phyloP scores from a whole-genome alignment of 2,888 invertebrate species.

The Ectropis crepuscularia region DNA sequence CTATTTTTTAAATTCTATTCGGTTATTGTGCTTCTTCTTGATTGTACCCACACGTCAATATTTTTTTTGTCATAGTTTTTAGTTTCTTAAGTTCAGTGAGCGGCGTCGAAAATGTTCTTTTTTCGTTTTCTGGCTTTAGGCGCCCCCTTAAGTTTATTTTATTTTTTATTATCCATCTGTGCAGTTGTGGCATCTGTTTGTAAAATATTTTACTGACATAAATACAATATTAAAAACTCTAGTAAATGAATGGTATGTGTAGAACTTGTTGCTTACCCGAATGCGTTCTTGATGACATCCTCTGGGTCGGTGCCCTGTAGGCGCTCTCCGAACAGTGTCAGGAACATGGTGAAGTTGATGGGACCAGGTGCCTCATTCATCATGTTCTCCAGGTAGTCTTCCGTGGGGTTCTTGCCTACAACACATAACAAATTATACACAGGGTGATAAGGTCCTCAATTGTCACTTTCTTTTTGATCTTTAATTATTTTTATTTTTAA shows the following conservation, averaged over 20 bases:
- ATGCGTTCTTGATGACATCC: constrained; percentile 99
- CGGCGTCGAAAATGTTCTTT: too few species aligned
- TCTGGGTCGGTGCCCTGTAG: constrained; percentile 99
- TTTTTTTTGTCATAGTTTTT: too few species aligned
- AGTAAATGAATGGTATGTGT: neutral
- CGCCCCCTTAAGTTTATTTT: neutral
- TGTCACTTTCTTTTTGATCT: neutral
- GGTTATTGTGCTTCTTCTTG: too few species aligned
- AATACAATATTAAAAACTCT: too few species aligned
- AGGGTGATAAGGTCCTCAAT: neutral
- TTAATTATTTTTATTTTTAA: too few species aligned
- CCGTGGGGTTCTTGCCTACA: constrained; percentile 96
- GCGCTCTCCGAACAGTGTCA: constrained; percentile 98
- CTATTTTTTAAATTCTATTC: too few species aligned
- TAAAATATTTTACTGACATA: too few species aligned
- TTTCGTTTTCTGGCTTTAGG: too few species aligned
- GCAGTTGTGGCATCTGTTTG: neutral
- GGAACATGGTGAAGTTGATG: constrained; percentile 99
- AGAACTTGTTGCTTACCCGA: constrained; percentile 85
- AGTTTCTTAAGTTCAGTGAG: too few species aligned
- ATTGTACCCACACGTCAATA: too few species aligned
- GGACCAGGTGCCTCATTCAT: constrained; percentile 99
- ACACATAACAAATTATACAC: neutral
- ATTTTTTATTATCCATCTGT: neutral
- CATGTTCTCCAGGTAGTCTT: constrained; percentile 98